phyloP scores from a whole-genome alignment of 2,113 vertebrate species.

The Lagopus leucura region DNA sequence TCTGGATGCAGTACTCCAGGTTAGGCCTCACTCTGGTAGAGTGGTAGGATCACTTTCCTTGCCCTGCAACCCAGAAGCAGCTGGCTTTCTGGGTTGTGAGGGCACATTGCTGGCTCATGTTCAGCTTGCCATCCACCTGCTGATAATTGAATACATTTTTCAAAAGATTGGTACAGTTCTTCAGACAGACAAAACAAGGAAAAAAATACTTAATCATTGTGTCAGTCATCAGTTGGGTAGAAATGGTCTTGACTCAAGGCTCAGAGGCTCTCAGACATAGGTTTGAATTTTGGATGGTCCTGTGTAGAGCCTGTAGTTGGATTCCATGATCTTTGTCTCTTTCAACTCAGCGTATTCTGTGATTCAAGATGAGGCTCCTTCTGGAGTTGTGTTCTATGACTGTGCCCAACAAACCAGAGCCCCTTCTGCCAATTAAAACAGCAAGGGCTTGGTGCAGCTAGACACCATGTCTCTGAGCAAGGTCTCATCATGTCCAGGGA shows the following conservation, averaged over 20 bases:
- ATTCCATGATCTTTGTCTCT: not conserved
- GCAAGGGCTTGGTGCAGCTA: not conserved
- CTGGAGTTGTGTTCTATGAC: not conserved
- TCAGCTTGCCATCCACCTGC: no score
- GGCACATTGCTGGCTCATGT: no score
- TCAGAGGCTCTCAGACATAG: not conserved
- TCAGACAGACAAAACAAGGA: not conserved
- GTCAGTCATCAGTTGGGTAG: not conserved
- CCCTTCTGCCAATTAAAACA: not conserved
- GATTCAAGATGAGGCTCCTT: not conserved
- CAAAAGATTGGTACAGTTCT: not conserved
- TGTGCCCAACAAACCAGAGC: not conserved
- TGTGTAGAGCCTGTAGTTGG: not conserved
- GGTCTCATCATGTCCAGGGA: not conserved
- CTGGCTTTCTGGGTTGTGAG: no score
- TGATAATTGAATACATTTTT: not conserved
- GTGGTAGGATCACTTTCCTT: no score
- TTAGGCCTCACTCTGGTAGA: no score
- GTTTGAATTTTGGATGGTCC: not conserved
- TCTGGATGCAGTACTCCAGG: no score
- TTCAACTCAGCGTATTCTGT: not conserved
- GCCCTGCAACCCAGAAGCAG: no score
- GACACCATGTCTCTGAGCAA: not conserved
- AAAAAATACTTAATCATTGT: not conserved
- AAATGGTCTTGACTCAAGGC: not conserved